Evolutionary conservation across 2,113 vertebrate genomes (phyloP), one percentile per base, ranked within the genome.

Genomic region (Circaetus gallicus): DNA sequence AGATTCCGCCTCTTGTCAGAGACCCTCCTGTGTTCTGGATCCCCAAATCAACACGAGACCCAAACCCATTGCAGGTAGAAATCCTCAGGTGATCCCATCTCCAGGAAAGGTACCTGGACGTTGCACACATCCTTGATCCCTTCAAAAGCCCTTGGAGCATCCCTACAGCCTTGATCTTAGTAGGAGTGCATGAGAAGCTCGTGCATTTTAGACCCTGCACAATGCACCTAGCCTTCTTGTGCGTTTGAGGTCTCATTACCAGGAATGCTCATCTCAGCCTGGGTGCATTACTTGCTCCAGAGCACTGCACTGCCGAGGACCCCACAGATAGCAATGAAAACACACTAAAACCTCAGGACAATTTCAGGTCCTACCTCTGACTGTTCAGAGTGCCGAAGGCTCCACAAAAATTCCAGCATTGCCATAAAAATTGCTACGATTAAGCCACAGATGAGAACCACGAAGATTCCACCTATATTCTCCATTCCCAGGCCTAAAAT

Each of bases 351-450:
- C 66, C 55, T 81, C 55, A 16, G 84, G 66, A 62, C 58, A 28
- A 74, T 38, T 43, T 16, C 72, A 82, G 67, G 15, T 93, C 98
- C 99, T 99, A 99, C 99, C 99, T 99, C 99, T 4, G 99, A 98
- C 97, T 99, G 98, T 42, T 99, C 99, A 19, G 99, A 97, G 93
- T 99, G 99, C 59, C 99, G 99, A 88, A 99, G 98, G 98, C 99
- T 99, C 99, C 99, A 99, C 85, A 99, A 97, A 98, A 99, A 99
- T 98, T 99, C 99, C 98, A 99, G 97, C 98, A 99, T 99, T 25
- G 99, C 99, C 99, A 99, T 99, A 97, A 99, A 99, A 98, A 99
- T 99, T 62, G 99, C 99, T 98, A 99, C 99, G 96, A 99, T 99
- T 96, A 99, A 98, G 86, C 99, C 99, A 91, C 99, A 99, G 97